phyloP scores from a whole-genome alignment of 2,888 invertebrate genomes.

The Rhodophaea formosa region DNA sequence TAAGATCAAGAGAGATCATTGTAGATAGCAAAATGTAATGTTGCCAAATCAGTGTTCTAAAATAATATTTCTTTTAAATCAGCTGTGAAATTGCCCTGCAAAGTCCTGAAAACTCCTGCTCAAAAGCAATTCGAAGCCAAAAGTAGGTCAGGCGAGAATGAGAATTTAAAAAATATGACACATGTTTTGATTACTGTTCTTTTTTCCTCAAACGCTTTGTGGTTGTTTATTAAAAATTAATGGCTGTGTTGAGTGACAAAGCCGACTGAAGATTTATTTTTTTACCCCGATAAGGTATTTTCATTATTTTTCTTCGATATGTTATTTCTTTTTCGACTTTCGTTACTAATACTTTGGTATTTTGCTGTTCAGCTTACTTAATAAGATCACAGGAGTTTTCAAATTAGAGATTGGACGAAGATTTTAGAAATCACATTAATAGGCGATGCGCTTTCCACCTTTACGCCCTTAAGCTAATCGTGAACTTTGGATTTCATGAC shows the following conservation, averaged over 20 bases:
- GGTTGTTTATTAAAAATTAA: constrained; percentile 8
- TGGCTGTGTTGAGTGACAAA: constrained; percentile 12
- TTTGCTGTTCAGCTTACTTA: not conserved
- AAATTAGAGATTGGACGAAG: too few species aligned
- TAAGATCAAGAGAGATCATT: too few species aligned
- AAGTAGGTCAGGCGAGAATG: constrained; percentile 20
- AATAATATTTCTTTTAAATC: too few species aligned
- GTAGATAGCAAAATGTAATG: too few species aligned
- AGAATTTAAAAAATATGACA: constrained; percentile 15
- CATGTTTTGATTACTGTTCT: constrained; percentile 19
- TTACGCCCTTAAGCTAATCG: too few species aligned
- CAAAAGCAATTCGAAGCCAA: constrained; percentile 21
- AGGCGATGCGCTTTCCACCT: too few species aligned
- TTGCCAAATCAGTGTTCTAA: too few species aligned
- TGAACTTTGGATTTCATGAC: too few species aligned
- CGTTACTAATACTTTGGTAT: not conserved
- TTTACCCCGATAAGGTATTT: not conserved
- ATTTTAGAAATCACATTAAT: too few species aligned
- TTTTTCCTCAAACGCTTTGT: constrained; percentile 13
- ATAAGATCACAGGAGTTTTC: too few species aligned
- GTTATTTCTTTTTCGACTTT: not conserved
- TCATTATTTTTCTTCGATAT: not conserved
- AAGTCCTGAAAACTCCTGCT: constrained; percentile 22
- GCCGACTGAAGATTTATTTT: not conserved
- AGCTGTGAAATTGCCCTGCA: constrained; percentile 1